phyloP scores from a whole-genome alignment of 2,888 invertebrate species.

The Eupsilia transversa region DNA sequence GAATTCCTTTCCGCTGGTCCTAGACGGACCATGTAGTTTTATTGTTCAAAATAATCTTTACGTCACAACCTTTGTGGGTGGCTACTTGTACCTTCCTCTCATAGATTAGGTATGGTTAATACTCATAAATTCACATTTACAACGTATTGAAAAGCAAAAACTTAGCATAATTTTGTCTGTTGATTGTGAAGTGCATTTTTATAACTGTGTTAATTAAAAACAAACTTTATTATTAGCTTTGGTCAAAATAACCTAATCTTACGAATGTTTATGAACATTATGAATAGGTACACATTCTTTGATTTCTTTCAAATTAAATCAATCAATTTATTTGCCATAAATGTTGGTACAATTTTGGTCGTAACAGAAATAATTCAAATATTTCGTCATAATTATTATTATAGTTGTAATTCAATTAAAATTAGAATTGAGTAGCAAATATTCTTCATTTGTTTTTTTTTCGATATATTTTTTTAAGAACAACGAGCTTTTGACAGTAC shows the following conservation, averaged over 20 bases:
- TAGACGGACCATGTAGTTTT: conserved; percentile 14
- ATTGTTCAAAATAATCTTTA: conserved; percentile 13
- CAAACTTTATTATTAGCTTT: neutral
- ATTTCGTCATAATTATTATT: too few species aligned
- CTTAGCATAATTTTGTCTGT: neutral
- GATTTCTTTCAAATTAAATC: too few species aligned
- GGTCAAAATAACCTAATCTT: neutral
- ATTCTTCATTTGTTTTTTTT: too few species aligned
- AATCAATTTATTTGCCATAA: too few species aligned
- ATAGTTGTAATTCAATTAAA: too few species aligned
- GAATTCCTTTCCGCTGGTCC: conserved; percentile 28
- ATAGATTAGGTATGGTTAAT: neutral
- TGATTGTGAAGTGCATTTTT: neutral
- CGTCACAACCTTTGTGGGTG: neutral
- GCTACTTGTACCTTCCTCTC: neutral
- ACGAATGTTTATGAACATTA: neutral
- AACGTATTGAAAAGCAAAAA: neutral
- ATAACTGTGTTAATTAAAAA: neutral
- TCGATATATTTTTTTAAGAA: too few species aligned
- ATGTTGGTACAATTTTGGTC: too few species aligned
- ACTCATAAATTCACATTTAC: neutral
- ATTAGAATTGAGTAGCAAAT: too few species aligned
- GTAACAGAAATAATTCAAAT: too few species aligned
- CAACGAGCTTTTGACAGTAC: too few species aligned
- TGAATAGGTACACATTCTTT: neutral